Percentiles rank a stretch among this genome's conserved stretches.
Conservation (phyloP, 2,797 vertebrate species). For the Parauchenoglanis punctatus region DNA sequence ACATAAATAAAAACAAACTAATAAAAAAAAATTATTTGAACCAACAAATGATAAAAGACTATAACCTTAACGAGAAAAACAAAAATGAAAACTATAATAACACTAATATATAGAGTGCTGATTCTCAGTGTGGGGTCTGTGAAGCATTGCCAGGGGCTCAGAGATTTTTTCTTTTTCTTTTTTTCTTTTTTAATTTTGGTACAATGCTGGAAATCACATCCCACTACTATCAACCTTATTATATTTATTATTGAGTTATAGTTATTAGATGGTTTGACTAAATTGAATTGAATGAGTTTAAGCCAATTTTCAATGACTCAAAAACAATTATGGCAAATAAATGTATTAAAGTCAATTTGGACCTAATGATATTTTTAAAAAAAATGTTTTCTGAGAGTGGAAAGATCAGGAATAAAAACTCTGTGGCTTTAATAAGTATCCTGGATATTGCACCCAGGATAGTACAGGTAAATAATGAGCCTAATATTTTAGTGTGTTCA, state of each 20-base stretch:
- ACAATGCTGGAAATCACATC: neutral
- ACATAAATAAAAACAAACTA: neutral
- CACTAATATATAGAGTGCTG: neutral
- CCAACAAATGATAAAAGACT: neutral
- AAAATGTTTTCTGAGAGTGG: neutral
- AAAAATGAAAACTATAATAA: neutral
- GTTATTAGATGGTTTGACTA: neutral
- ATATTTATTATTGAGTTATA: neutral
- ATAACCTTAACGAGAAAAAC: neutral
- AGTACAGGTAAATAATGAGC: neutral
- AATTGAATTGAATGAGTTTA: neutral
- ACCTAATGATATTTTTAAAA: neutral
- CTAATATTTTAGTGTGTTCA: neutral
- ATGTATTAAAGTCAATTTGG: neutral
- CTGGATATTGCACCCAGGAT: neutral
- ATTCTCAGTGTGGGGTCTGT: neutral
- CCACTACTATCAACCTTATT: neutral
- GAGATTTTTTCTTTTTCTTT: neutral
- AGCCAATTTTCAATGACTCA: neutral
- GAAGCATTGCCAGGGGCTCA: neutral
- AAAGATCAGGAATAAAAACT: neutral
- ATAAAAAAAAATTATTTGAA: neutral
- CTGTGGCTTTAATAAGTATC: neutral
- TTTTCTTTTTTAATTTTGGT: neutral
- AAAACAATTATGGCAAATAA: neutral